Evolutionary conservation across 2,888 invertebrate species (phyloP), one percentile per base, ranked within the genome.

Genomic region (Psococerastis gibbosa): DNA sequence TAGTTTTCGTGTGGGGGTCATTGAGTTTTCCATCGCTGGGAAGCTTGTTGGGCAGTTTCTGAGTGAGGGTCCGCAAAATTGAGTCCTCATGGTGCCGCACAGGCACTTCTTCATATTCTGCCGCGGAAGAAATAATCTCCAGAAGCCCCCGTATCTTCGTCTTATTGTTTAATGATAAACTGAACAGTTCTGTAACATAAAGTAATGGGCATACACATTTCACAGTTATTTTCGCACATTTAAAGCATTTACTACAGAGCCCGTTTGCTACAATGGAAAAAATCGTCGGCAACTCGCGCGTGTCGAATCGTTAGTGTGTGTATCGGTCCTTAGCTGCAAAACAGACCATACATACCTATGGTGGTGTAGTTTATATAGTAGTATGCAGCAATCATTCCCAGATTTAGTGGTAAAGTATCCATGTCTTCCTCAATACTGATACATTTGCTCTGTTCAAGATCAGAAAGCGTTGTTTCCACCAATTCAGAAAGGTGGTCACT

Each of bases 331-430:
- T n/a, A n/a, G n/a, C n/a, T n/a, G n/a, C n/a, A n/a, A n/a, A n/a
- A n/a, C n/a, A n/a, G n/a, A n/a, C n/a, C n/a, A n/a, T n/a, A n/a
- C n/a, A n/a, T 57, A 85, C 85, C 85, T 46, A 98, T 98, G 0
- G 98, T 99, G 0, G 95, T 94, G 56, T 99, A 98, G 62, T 97
- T 95, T 55, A 98, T 98, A 64, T 98, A 98, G 62, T 99, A 99
- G 64, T 99, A 99, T 0, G 97, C 94, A 0, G 98, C 97, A 60
- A 99, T 99, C 95, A 99, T 98, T 57, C 98, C 98, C 58, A 99
- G 66, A 68, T 99, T 99, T 27, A 98, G 70, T 0, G 98, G 94
- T 47, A 88, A 71, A 1, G 89, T 85, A 60, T 98, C 95, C 81
- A 98, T 89, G 53, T 98, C 97, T 52, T 98, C 97, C 59, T 97